Evolutionary conservation across 2,888 invertebrate species (phyloP), one percentile per base, ranked within the genome.

Genomic region (Epistrophella euchroma): DNA sequence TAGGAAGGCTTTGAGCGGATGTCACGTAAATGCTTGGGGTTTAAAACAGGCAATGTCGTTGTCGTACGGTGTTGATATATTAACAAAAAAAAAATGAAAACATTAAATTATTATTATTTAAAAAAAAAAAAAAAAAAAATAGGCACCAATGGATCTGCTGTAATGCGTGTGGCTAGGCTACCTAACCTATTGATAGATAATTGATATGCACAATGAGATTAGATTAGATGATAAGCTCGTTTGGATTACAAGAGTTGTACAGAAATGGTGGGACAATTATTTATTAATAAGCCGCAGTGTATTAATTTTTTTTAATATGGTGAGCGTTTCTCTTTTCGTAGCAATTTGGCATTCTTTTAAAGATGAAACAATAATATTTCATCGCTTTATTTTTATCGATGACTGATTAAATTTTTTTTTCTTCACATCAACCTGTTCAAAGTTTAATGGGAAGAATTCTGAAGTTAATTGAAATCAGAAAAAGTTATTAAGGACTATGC

Each of bases 1-100:
- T 60, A 68, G 85, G 85, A 81, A 81, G 58, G 28, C 85, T 47
- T 37, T 25, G 55, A 68, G 68, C 85, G 85, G 85, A 85, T 85
- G 81, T 85, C 85, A 85, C 85, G 85, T 85, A 52, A 76, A 72
- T 43, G 60, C 11, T 68, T 43, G 28, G 28, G 58, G 43, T 66
- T 71, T 71, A 45, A 56, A 84, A 56, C 52, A 71, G 75, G 25
- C 79, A 40, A 58, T 64, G 75, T 84, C 15, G 50, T 71, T 64
- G 75, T 84, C 15, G 50, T 71, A 84, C 75, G 58, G 74, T 60
- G 50, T 72, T 82, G 40, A 81, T 75, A 81, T 75, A 75, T 66
- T 76, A 28, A 72, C 45, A 43, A 76, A 68, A 77, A 68, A 19
- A 64, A 60, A 6, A 32, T n/a, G 45, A 75, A 58, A 68, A 62